Conservation (phyloP, 1,140 invertebrate genomes). For the Micrasema minimum region DNA sequence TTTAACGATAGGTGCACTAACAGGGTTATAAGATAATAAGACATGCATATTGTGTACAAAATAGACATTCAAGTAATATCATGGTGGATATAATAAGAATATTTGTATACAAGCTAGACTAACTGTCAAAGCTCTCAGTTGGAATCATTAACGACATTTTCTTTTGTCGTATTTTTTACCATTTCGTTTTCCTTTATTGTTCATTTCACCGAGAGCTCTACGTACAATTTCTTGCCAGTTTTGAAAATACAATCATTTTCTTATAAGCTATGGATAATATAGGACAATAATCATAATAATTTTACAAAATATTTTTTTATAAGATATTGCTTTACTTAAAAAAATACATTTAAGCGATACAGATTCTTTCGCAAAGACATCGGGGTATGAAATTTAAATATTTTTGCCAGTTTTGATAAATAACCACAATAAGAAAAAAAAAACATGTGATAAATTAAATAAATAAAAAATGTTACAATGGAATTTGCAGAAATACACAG, state of each 20-base stretch:
- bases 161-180: slow-evolving; percentile 32
- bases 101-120: not conserved
- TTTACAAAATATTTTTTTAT: not conserved
- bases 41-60: too few relatives aligned
- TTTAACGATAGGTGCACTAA: not conserved
- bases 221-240: too few relatives aligned
- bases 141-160: slow-evolving; percentile 8
- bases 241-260: slow-evolving; percentile 11
- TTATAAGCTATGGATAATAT: slow-evolving; percentile 4
- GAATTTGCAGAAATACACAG: too few relatives aligned
- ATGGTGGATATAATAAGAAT: not conserved
- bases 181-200: slow-evolving; percentile 15
- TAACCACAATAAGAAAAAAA: too few relatives aligned
- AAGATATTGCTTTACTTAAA: not conserved
- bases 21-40: too few relatives aligned
- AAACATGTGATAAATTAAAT: too few relatives aligned
- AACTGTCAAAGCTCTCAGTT: slow-evolving; percentile 18
- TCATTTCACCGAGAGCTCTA: slow-evolving; percentile 8
- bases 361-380: not conserved
- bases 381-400: too few relatives aligned
- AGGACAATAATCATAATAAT: not conserved
- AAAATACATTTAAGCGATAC: not conserved
- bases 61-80: not conserved
- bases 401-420: too few relatives aligned
- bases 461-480: too few relatives aligned